Evolutionary conservation across 2,888 invertebrate species (phyloP).

Genomic region (Hermodice carunculata): DNA sequence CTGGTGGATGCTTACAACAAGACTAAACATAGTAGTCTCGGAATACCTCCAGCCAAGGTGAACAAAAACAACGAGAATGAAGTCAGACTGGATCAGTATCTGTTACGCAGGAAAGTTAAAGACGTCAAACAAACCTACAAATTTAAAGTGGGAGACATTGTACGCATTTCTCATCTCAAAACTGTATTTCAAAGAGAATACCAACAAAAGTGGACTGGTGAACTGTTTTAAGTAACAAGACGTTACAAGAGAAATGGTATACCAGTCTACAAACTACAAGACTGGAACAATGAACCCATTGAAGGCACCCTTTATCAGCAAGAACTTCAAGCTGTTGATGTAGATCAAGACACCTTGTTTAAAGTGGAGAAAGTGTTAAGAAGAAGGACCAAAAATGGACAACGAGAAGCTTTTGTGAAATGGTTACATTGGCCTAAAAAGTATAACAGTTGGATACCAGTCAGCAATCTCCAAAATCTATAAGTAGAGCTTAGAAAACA

Average conservation of each 20-base stretch:
- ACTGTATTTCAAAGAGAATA: constrained; percentile 2
- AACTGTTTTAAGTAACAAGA: not conserved
- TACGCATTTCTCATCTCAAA: not conserved
- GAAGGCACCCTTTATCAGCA: constrained; percentile 13
- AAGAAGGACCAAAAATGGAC: not conserved
- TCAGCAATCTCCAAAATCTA: no score
- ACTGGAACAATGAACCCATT: constrained; percentile 4
- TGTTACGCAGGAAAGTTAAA: not conserved
- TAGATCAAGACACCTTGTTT: not conserved
- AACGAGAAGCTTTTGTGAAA: not conserved
- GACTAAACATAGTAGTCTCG: constrained; percentile 1
- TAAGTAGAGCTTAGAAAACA: no score
- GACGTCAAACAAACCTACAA: not conserved
- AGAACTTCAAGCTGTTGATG: not conserved
- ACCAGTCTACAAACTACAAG: not conserved
- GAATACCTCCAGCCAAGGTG: not conserved
- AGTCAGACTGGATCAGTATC: not conserved
- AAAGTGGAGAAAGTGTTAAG: not conserved
- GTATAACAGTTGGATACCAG: constrained; percentile 9
- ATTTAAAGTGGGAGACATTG: constrained; percentile 10
- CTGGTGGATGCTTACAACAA: constrained; percentile 7
- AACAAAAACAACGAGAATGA: not conserved
- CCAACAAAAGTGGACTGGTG: constrained; percentile 3
- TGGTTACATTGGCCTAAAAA: not conserved
- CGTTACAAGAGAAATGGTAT: not conserved